Conservation (phyloP, 1,140 invertebrate genomes). For the Drosophila tropicalis region DNA sequence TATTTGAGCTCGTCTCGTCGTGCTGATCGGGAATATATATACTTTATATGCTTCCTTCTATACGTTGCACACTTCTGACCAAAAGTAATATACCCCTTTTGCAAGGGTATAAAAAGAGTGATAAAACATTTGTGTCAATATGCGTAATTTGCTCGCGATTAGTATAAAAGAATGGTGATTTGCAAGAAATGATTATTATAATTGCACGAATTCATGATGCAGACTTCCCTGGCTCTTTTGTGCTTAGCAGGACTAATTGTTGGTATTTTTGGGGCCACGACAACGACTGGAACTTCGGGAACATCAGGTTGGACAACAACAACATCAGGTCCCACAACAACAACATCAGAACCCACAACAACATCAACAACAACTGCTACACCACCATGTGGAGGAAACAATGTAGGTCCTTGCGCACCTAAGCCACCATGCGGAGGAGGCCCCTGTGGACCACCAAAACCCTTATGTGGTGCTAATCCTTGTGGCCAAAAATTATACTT, state of each 20-base stretch:
- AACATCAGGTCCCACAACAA: too few species aligned
- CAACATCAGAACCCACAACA: neutral
- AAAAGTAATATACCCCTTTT: too few species aligned
- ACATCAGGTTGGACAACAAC: neutral
- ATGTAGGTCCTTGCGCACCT: neutral
- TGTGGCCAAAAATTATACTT: constrained; percentile 6
- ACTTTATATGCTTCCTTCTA: too few species aligned
- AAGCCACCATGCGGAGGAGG: too few species aligned
- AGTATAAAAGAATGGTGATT: neutral
- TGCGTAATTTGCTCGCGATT: neutral
- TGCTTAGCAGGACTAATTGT: neutral
- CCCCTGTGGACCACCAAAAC: too few species aligned
- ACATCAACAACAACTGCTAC: neutral
- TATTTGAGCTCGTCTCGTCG: too few species aligned
- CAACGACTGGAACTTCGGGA: neutral
- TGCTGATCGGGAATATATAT: too few species aligned
- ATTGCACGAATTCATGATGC: constrained; percentile 6
- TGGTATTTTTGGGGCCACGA: neutral
- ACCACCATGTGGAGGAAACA: constrained; percentile 10
- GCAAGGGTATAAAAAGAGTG: too few species aligned
- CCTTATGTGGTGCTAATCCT: too few species aligned
- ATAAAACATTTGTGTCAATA: constrained; percentile 9
- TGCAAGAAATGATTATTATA: neutral
- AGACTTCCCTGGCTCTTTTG: neutral
- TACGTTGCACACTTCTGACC: too few species aligned